Evolutionary conservation across 2,797 vertebrate species (phyloP).

Genomic region (Acanthiza pusilla): DNA sequence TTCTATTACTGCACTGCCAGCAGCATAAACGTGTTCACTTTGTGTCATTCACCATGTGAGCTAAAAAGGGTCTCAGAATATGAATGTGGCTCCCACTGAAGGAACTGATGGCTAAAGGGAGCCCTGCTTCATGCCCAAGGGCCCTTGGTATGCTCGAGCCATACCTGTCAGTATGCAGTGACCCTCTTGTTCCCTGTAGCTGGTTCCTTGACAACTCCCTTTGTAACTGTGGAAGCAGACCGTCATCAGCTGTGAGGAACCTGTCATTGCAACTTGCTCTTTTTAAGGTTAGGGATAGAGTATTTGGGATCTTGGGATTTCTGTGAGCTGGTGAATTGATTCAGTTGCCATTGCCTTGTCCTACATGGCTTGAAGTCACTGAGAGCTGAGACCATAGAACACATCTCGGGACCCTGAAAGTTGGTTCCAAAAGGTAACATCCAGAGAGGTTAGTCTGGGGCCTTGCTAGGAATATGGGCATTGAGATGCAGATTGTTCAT

Average conservation of each 20-base stretch:
- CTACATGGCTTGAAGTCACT: neutral
- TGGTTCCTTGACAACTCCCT: neutral
- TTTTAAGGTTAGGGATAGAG: neutral
- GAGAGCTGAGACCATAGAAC: neutral
- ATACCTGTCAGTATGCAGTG: neutral
- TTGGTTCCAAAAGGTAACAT: neutral
- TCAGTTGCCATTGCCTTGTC: neutral
- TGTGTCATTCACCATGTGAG: neutral
- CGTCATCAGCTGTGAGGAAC: slow-evolving; percentile 8
- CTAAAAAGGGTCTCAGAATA: neutral
- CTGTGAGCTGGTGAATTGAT: neutral
- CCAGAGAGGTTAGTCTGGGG: slow-evolving; percentile 3
- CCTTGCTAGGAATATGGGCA: neutral
- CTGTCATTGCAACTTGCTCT: neutral
- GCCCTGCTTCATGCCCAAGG: neutral
- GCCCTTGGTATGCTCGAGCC: neutral
- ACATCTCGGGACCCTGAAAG: neutral
- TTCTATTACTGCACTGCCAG: slow-evolving; percentile 11
- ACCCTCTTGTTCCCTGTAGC: neutral
- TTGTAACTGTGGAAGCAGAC: slow-evolving; percentile 8
- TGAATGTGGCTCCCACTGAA: neutral
- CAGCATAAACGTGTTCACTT: neutral
- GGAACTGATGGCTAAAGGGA: neutral
- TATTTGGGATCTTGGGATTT: neutral
- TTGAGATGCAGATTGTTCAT: neutral